Evolutionary conservation across 2,113 vertebrate species (phyloP).

Genomic region (Pelmatolapia mariae): DNA sequence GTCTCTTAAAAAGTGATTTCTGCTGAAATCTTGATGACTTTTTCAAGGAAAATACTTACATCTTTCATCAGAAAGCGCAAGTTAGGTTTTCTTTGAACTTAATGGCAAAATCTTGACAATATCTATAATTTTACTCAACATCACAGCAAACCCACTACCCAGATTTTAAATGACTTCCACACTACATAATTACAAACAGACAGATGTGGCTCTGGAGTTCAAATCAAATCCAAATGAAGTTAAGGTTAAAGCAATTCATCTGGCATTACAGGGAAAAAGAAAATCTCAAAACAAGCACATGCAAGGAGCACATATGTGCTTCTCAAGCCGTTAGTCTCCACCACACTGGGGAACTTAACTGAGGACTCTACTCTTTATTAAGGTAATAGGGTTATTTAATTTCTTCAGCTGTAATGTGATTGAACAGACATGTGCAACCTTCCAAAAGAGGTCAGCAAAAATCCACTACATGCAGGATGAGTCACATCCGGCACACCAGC

Average conservation of each 20-base stretch:
- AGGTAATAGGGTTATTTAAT: slow-evolving; percentile 20
- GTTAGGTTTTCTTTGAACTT: neutral
- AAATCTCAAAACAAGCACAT: slow-evolving; percentile 1
- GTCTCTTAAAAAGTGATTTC: neutral
- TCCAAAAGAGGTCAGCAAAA: slow-evolving; percentile 60
- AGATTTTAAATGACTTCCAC: slow-evolving; percentile 16
- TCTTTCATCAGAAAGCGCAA: neutral
- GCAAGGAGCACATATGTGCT: slow-evolving; percentile 4
- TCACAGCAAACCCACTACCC: neutral
- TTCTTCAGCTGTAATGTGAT: slow-evolving; percentile 20
- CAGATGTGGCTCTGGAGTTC: neutral
- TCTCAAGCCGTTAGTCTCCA: neutral
- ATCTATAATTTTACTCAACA: neutral
- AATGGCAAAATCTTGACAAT: slow-evolving; percentile 1
- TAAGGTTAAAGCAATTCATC: neutral
- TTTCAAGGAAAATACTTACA: neutral
- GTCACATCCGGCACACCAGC: neutral
- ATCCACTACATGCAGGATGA: slow-evolving; percentile 20
- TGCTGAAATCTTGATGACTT: neutral
- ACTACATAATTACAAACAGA: slow-evolving; percentile 10
- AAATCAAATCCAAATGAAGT: neutral
- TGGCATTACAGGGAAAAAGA: neutral
- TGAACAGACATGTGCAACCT: slow-evolving; percentile 50
- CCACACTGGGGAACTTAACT: neutral
- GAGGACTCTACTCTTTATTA: neutral